Evolutionary conservation across 2,888 invertebrate species (phyloP).

Genomic region (Rhagonycha fulva): DNA sequence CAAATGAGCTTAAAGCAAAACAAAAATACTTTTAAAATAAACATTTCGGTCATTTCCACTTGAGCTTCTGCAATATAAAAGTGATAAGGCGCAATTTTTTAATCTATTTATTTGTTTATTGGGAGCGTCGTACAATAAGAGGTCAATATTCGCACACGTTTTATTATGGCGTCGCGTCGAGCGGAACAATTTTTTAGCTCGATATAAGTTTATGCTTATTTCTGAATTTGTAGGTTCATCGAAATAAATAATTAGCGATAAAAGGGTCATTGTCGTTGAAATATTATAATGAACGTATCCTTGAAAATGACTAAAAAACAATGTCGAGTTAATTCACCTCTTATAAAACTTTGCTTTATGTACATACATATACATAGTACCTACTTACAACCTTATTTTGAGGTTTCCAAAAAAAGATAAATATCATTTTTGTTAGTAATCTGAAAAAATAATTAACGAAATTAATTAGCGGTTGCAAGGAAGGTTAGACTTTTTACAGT

Average conservation of each 20-base stretch:
- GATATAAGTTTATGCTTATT: not conserved
- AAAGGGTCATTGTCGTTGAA: not conserved
- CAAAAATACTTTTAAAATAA: not conserved
- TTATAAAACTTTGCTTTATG: not conserved
- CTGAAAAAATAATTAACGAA: not conserved
- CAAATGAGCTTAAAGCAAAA: not conserved
- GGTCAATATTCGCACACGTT: slow-evolving; percentile 1
- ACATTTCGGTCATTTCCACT: not conserved
- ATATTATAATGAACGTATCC: not conserved
- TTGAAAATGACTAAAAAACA: slow-evolving; percentile 1
- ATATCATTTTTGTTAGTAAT: not conserved
- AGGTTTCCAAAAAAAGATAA: not conserved
- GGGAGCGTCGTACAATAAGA: not conserved
- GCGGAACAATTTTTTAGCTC: not conserved
- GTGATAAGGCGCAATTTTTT: not conserved
- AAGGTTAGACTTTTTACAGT: not conserved
- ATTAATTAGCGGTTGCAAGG: not conserved
- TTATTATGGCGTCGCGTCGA: not conserved
- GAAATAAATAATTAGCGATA: not conserved
- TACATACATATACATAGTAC: not conserved
- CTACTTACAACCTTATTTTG: slow-evolving; percentile 1
- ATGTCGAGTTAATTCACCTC: slow-evolving; percentile 9
- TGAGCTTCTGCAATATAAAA: not conserved
- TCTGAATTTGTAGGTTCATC: not conserved
- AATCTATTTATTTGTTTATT: not conserved